Conservation (phyloP, 1,140 invertebrate species). For the Callitettix versicolor region DNA sequence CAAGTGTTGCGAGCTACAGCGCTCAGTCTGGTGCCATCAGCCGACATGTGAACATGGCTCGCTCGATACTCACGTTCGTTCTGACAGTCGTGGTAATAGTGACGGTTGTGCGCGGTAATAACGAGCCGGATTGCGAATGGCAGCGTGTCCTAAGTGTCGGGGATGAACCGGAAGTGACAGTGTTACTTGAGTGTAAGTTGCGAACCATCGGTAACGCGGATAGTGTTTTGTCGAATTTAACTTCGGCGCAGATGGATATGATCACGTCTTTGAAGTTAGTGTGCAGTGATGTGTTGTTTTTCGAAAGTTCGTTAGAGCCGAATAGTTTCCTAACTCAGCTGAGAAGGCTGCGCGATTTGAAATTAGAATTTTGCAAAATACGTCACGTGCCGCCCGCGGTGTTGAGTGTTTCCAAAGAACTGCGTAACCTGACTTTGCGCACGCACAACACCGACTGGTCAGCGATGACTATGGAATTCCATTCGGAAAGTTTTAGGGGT, state of each 20-base stretch:
- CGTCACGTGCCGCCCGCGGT: conserved; percentile 55
- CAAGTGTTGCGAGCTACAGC: neutral
- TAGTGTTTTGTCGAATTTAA: conserved; percentile 54
- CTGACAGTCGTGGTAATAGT: neutral
- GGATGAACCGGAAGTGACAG: conserved; percentile 40
- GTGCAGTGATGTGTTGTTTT: conserved; percentile 70
- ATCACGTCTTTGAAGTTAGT: conserved; percentile 56
- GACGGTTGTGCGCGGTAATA: conserved; percentile 12
- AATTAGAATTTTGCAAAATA: conserved; percentile 69
- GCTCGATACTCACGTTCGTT: neutral
- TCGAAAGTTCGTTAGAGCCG: conserved; percentile 58
- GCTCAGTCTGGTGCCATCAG: conserved; percentile 9
- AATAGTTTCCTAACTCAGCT: conserved; percentile 52
- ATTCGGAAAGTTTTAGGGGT: conserved; percentile 54
- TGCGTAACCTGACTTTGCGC: conserved; percentile 54
- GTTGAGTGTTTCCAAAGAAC: conserved; percentile 51
- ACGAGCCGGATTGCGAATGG: conserved; percentile 31
- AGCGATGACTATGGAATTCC: conserved; percentile 61
- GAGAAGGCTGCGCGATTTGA: conserved; percentile 52
- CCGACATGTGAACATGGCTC: conserved; percentile 15
- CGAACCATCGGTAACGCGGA: conserved; percentile 59
- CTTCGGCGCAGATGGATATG: conserved; percentile 47
- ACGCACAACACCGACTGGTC: conserved; percentile 75
- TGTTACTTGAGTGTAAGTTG: conserved; percentile 54
- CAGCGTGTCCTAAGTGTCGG: conserved; percentile 48